Conservation (phyloP, 2,888 invertebrate species). For the Thecocarcelia acutangulata region DNA sequence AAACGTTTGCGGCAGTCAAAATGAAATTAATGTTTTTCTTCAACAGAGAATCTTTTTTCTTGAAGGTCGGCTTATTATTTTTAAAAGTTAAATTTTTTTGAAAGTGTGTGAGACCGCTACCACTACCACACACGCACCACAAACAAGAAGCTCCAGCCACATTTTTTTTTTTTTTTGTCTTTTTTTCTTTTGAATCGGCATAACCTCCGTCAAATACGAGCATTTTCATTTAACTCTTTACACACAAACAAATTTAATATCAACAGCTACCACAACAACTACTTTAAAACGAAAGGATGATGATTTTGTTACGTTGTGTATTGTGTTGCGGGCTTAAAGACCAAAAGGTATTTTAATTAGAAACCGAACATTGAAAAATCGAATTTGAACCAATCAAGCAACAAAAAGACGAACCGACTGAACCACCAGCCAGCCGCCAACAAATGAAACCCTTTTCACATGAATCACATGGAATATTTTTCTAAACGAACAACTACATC, state of each 20-base stretch:
- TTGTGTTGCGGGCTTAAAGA: conserved; percentile 33
- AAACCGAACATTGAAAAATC: conserved; percentile 68
- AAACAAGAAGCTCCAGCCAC: background rate
- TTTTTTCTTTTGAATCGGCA: conserved; percentile 15
- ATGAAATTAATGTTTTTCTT: background rate
- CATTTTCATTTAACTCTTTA: conserved; percentile 39
- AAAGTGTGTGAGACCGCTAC: conserved; percentile 57
- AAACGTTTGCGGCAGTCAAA: no score
- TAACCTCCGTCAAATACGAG: conserved; percentile 30
- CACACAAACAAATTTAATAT: conserved; percentile 25
- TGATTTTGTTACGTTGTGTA: background rate
- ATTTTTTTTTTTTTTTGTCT: background rate
- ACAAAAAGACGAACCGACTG: conserved; percentile 11
- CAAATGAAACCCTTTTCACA: conserved; percentile 52
- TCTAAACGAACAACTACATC: conserved; percentile 22
- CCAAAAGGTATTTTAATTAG: conserved; percentile 70
- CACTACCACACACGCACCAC: conserved; percentile 1
- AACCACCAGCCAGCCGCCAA: conserved; percentile 15
- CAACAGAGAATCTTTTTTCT: conserved; percentile 30
- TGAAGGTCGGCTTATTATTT: conserved; percentile 56
- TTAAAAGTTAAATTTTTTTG: conserved; percentile 32
- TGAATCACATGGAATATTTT: conserved; percentile 5
- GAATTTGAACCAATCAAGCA: conserved; percentile 62
- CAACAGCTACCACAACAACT: background rate
- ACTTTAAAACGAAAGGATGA: conserved; percentile 1